Evolutionary conservation across 2,113 vertebrate species (phyloP), one percentile per base, ranked within the genome.

Genomic region (Montifringilla adamsi): DNA sequence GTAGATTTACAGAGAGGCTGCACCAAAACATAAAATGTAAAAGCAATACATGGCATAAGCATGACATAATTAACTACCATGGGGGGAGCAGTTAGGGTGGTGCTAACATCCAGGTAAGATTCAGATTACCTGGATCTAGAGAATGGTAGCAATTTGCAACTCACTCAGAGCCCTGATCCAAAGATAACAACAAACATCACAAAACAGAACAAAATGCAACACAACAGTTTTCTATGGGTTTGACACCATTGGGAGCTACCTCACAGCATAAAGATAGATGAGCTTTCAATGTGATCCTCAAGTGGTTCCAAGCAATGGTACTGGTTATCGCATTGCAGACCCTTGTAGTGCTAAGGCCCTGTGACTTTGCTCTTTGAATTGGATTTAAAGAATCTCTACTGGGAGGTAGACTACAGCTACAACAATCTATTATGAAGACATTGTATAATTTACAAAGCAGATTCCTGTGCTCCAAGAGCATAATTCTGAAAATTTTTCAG

Each of bases 221-320:
- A 27, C 1, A 80, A 24, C 7, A 22, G 18, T 18, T 70, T 93
- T 85, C 52, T 52, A 9, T 62, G 28, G 2, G 9, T 86, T 58
- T 91, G 10, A 5, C 44, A 87, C 52, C 22, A 60, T 4, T 49
- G 50, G 5, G 50, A 84, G 12, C 39, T 78, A 69, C 14, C 3
- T 41, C 3, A 3, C 5, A 47, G 19, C 15, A 52, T 20, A 33
- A 63, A 56, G 24, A 55, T 11, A 13, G 3, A 20, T 23, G 9
- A 69, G 7, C 4, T 0, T 1, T 60, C 18, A 72, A 2, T 3
- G 1, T 15, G 6, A 37, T 62, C 12, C 8, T 41, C n/a, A 9
- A 2, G 2, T 37, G 27, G 3, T 22, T 78, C 52, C 13, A 28
- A 58, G 49, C 3, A 56, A 14, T 24, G 11, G 2, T 41, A 26